Evolutionary conservation across 2,888 invertebrate genomes (phyloP).

Genomic region (Thecophora atra): DNA sequence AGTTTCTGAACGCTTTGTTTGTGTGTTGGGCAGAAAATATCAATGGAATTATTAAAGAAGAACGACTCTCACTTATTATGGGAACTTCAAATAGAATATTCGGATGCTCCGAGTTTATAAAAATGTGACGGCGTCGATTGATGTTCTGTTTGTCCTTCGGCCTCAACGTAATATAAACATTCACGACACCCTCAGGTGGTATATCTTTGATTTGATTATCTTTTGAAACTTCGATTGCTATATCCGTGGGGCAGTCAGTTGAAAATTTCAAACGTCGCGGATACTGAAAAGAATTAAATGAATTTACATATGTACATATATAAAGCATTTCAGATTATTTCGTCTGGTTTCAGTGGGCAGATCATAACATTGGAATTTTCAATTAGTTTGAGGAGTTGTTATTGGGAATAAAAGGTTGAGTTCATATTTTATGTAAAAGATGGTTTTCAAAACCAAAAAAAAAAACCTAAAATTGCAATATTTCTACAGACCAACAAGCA

Average conservation of each 20-base stretch:
- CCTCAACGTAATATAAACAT: constrained; percentile 47
- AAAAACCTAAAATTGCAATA: too few relatives aligned
- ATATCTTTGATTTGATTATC: constrained; percentile 47
- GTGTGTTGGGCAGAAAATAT: not conserved
- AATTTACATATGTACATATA: too few relatives aligned
- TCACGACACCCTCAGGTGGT: constrained; percentile 48
- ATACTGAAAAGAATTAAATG: constrained; percentile 45
- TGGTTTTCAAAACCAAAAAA: too few relatives aligned
- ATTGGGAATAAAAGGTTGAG: too few relatives aligned
- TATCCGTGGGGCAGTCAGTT: constrained; percentile 53
- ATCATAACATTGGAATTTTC: too few relatives aligned
- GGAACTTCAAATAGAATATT: constrained; percentile 56
- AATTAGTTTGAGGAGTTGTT: too few relatives aligned
- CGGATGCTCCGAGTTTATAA: constrained; percentile 53
- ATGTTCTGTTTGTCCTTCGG: constrained; percentile 42
- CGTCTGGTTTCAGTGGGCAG: too few relatives aligned
- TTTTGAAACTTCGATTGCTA: constrained; percentile 37
- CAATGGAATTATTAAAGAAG: too few relatives aligned
- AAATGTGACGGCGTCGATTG: constrained; percentile 52
- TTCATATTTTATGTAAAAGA: too few relatives aligned
- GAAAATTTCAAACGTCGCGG: constrained; percentile 48
- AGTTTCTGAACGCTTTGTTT: too few relatives aligned
- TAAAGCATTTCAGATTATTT: too few relatives aligned
- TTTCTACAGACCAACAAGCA: too few relatives aligned
- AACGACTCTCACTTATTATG: constrained; percentile 49